phyloP scores from a whole-genome alignment of 2,797 vertebrate species.

The Furcifer pardalis region DNA sequence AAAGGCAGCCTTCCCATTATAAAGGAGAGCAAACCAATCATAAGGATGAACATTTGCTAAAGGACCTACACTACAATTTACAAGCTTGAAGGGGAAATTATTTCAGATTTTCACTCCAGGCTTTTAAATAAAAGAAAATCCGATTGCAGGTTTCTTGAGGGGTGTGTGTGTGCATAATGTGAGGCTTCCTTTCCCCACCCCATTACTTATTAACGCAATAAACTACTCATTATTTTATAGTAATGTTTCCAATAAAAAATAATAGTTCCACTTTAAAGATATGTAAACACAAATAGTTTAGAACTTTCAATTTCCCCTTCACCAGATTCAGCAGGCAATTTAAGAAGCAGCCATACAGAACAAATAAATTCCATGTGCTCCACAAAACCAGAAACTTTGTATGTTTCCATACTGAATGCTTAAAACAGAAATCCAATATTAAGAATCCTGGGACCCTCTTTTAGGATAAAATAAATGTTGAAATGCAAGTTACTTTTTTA shows the following conservation, averaged over 20 bases:
- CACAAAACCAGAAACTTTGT: neutral
- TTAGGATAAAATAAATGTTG: too few relatives aligned
- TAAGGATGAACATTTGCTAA: constrained; percentile 10
- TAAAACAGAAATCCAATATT: fast-evolving
- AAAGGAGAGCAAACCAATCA: neutral
- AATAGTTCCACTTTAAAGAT: neutral
- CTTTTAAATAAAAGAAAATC: neutral
- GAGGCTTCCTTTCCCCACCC: neutral
- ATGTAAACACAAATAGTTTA: neutral
- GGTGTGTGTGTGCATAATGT: neutral
- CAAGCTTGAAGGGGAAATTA: neutral
- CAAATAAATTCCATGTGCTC: neutral
- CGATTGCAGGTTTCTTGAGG: neutral
- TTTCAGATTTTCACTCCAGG: neutral
- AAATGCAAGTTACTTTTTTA: too few relatives aligned
- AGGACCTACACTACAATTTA: constrained; percentile 20
- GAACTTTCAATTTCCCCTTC: fast-evolving
- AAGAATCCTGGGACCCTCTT: neutral
- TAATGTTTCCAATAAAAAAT: neutral
- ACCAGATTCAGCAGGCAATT: neutral
- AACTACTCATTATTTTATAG: neutral
- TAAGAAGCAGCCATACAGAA: fast-evolving
- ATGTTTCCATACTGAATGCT: neutral
- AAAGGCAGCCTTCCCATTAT: neutral
- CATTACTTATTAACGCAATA: neutral